Evolutionary conservation across 2,113 vertebrate genomes (phyloP), one percentile per base, ranked within the genome.

Genomic region (Bubalus kerabau): DNA sequence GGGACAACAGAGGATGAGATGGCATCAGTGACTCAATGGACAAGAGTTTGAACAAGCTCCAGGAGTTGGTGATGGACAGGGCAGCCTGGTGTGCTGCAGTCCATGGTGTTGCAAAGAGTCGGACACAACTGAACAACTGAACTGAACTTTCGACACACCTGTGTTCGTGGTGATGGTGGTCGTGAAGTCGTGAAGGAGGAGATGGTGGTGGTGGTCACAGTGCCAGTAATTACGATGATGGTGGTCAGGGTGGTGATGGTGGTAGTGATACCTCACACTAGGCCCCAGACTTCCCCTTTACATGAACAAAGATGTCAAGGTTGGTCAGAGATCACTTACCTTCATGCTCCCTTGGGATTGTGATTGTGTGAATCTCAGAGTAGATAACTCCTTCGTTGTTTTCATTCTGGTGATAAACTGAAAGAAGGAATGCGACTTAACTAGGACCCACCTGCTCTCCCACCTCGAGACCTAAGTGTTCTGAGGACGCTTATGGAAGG

Each of bases 341-440:
- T 91, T 56, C 19, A 24, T 2, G 50, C 80, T 21, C 32, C 15
- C 36, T 88, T 23, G n/a, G 6, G 36, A 24, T 12, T 54, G 2
- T 19, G 5, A 24, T 12, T 54, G 2, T 19, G 5, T 0, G 0
- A 5, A 32, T 52, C 32, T 43, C 19, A 52, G 78, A 19, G 19
- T 86, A 97, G 71, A 16, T 15, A n/a, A 62, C 7, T 15, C 10
- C 32, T 46, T 86, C 60, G 6, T 30, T 43, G 12, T 80, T 14
- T 48, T 74, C 23, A n/a, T 92, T 59, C 86, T 82, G 78, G 32
- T 4, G 26, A 86, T 24, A 17, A 59, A 15, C 87, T 96, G 48
- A 54, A 84, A 93, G 74, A 92, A 93, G 24, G 30, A 64, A 43
- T 67, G 46, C 24, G 24, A 23, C 36, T 76, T 64, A 54, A 78